Evolutionary conservation across 2,888 invertebrate species (phyloP).

Genomic region (Drosophila barbarae): DNA sequence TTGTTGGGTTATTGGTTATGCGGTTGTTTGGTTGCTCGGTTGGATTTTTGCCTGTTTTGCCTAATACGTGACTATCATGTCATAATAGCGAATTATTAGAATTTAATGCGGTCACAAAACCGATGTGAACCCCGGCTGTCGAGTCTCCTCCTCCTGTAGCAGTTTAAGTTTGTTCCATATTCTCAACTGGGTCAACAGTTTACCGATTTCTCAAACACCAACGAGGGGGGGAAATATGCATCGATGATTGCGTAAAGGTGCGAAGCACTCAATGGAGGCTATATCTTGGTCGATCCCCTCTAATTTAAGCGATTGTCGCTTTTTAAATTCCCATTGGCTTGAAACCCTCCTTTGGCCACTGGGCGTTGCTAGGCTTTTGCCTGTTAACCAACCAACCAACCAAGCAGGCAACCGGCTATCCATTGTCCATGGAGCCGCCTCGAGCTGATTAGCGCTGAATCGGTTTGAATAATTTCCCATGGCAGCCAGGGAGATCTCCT

Average conservation of each 20-base stretch:
- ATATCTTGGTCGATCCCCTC: conserved; percentile 3
- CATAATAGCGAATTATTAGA: conserved; percentile 75
- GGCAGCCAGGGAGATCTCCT: conserved; percentile 25
- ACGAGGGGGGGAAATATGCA: neutral
- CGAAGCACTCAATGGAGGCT: conserved; percentile 7
- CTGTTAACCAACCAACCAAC: conserved; percentile 39
- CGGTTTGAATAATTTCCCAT: conserved; percentile 45
- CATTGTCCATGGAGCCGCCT: conserved; percentile 31
- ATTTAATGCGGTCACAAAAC: conserved; percentile 65
- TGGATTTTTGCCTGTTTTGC: conserved; percentile 47
- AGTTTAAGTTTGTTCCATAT: conserved; percentile 14
- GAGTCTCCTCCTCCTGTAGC: conserved; percentile 8
- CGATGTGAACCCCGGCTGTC: conserved; percentile 25
- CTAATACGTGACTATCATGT: conserved; percentile 75
- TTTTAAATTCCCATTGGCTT: conserved; percentile 35
- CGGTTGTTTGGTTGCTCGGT: conserved; percentile 32
- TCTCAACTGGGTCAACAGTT: conserved; percentile 56
- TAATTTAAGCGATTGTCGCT: conserved; percentile 26
- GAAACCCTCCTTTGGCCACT: conserved; percentile 13
- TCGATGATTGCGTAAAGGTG: conserved; percentile 29
- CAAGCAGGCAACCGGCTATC: conserved; percentile 32
- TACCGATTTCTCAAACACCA: conserved; percentile 4
- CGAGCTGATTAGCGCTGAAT: conserved; percentile 45
- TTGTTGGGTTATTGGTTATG: conserved; percentile 32
- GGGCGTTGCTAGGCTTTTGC: conserved; percentile 49